Conservation (phyloP, 1,140 invertebrate genomes). For the Anoplolepis gracilipes region DNA sequence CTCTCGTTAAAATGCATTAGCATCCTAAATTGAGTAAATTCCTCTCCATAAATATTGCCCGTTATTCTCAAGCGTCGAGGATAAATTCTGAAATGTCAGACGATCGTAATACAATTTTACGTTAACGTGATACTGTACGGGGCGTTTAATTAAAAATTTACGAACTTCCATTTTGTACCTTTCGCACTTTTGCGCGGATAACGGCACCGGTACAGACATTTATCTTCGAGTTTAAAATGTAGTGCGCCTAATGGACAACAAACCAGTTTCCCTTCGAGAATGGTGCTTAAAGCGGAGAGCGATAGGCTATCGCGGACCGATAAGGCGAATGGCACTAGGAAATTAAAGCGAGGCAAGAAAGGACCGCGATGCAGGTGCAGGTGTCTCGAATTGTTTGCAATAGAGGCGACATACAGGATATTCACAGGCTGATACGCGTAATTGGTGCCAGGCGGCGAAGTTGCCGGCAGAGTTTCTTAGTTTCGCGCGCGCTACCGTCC, state of each 20-base stretch:
- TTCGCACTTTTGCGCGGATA: not conserved
- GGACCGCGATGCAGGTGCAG: constrained; percentile 10
- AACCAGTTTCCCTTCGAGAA: not conserved
- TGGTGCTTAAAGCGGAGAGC: not conserved
- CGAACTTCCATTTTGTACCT: not conserved
- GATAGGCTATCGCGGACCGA: constrained; percentile 35
- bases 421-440: constrained; percentile 57
- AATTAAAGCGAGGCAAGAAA: constrained; percentile 10
- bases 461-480: constrained; percentile 46
- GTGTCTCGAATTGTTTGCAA: constrained; percentile 49
- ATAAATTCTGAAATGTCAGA: constrained; percentile 14
- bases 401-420: constrained; percentile 38
- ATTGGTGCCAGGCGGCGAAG: constrained; percentile 47
- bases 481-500: not conserved
- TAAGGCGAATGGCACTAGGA: not conserved
- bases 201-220: not conserved
- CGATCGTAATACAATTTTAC: not conserved
- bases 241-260: not conserved
- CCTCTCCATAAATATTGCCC: constrained; percentile 12
- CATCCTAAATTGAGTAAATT: not conserved
- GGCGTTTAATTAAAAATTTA: constrained; percentile 20
- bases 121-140: not conserved
- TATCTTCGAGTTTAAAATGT: not conserved
- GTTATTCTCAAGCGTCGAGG: not conserved
- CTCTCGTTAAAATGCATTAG: constrained; percentile 12